Evolutionary conservation across 2,113 vertebrate species (phyloP).

Genomic region (Meriones unguiculatus): DNA sequence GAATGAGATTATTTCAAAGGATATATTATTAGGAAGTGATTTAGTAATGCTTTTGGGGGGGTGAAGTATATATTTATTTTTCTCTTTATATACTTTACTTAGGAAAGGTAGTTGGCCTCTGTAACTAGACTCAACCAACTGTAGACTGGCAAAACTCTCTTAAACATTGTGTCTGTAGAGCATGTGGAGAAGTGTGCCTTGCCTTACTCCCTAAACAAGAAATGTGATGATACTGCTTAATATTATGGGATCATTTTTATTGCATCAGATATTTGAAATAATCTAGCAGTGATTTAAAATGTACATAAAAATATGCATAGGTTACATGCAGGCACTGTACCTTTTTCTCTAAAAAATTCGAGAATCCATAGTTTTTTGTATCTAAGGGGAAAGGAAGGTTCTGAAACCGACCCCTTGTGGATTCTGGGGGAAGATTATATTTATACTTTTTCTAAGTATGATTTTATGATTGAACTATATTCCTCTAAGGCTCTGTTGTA

Average conservation of each 20-base stretch:
- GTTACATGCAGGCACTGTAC: not conserved
- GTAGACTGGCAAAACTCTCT: not conserved
- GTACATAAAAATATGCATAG: too few species aligned
- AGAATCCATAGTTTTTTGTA: not conserved
- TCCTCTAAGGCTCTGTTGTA: not conserved
- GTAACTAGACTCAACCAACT: not conserved
- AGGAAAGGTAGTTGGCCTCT: not conserved
- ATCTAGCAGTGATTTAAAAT: not conserved
- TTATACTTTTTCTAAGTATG: slow-evolving; percentile 27
- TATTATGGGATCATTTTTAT: not conserved
- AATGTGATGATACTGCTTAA: not conserved
- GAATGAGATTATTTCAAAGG: not conserved
- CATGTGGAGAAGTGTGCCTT: not conserved
- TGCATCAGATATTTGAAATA: not conserved
- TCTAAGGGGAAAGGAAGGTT: not conserved
- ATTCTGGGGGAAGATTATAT: not conserved
- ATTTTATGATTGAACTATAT: not conserved
- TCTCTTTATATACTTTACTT: not conserved
- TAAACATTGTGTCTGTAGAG: not conserved
- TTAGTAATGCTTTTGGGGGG: slow-evolving; percentile 31
- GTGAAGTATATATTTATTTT: not conserved
- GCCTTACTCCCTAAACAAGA: not conserved
- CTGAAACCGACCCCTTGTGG: rapidly evolving
- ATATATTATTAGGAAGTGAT: slow-evolving; percentile 10
- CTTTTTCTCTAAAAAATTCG: not conserved